phyloP scores from a whole-genome alignment of 2,888 invertebrate genomes.

The Nebria brevicollis region DNA sequence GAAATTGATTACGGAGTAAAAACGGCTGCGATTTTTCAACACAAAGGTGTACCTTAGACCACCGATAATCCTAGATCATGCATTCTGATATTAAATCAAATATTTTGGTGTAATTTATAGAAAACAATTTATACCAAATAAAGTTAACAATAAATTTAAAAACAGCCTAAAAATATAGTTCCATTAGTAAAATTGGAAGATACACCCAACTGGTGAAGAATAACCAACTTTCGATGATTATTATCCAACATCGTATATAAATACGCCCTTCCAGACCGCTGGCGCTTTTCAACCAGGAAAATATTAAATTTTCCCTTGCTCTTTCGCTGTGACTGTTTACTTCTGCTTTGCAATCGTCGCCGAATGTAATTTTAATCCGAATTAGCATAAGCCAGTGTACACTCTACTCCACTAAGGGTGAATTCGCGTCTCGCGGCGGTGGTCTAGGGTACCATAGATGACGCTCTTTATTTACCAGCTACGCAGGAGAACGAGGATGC shows the following conservation, averaged over 20 bases:
- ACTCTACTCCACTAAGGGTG: slow-evolving; percentile 12
- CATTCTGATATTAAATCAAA: background rate
- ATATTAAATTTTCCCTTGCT: slow-evolving; percentile 42
- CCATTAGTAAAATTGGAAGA: background rate
- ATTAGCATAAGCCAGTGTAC: slow-evolving; percentile 41
- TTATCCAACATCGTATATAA: slow-evolving; percentile 24
- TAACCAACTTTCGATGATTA: slow-evolving; percentile 14
- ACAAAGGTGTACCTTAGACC: slow-evolving; percentile 16
- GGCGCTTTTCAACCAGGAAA: slow-evolving; percentile 33
- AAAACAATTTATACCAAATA: background rate
- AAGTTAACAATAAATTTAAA: slow-evolving; percentile 3
- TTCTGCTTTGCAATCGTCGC: slow-evolving; percentile 36
- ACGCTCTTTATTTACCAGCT: slow-evolving; percentile 16
- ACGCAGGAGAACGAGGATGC: background rate
- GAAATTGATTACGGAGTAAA: slow-evolving; percentile 54
- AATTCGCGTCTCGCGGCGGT: background rate
- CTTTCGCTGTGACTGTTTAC: slow-evolving; percentile 31
- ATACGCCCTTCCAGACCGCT: slow-evolving; percentile 21
- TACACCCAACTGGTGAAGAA: background rate
- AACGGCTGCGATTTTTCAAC: slow-evolving; percentile 40
- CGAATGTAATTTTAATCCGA: slow-evolving; percentile 41
- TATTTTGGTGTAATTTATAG: too few relatives aligned
- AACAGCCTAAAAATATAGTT: slow-evolving; percentile 4
- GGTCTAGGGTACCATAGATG: slow-evolving; percentile 13
- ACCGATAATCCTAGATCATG: slow-evolving; percentile 9